A percentile compares a stretch with the other conserved stretches of the same genome.
Evolutionary conservation across 35 echinoderm and acorn worm species (phyloP).

Genomic region (Anneissia japonica): DNA sequence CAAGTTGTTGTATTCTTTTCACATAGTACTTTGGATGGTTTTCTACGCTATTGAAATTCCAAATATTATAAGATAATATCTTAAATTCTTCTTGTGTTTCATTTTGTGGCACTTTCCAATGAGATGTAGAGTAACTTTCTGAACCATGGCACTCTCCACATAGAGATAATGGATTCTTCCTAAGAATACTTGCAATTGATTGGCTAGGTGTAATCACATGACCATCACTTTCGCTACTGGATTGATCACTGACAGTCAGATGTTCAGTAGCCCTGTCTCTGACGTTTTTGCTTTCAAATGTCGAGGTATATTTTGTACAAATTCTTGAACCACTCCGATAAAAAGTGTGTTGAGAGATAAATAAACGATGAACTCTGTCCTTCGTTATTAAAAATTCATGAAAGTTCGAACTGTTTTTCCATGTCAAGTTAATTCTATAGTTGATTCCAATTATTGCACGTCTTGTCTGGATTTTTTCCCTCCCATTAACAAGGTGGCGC

Average conservation of each 20-base stretch:
- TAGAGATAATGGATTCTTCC: not conserved
- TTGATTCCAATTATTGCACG: not conserved
- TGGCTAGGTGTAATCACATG: not conserved
- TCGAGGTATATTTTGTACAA: not conserved
- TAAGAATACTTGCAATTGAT: not conserved
- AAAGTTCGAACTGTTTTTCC: not conserved
- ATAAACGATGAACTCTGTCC: not conserved
- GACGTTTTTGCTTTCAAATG: not conserved
- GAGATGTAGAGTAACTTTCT: not conserved
- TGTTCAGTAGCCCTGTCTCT: not conserved
- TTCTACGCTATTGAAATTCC: not conserved
- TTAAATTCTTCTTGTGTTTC: not conserved
- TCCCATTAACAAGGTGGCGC: not conserved
- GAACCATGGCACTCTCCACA: not conserved
- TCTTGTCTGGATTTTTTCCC: not conserved
- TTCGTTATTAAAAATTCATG: not conserved
- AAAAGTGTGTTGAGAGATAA: not conserved
- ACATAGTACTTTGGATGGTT: not conserved
- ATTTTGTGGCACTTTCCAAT: not conserved
- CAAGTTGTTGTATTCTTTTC: not conserved
- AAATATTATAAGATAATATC: not conserved
- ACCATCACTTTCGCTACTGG: not conserved
- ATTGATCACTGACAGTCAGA: not conserved
- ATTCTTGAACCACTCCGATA: not conserved
- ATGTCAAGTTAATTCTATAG: not conserved